Evolutionary conservation across 2,888 invertebrate genomes (phyloP), one percentile per base, ranked within the genome.

Genomic region (Plebejus melissa): DNA sequence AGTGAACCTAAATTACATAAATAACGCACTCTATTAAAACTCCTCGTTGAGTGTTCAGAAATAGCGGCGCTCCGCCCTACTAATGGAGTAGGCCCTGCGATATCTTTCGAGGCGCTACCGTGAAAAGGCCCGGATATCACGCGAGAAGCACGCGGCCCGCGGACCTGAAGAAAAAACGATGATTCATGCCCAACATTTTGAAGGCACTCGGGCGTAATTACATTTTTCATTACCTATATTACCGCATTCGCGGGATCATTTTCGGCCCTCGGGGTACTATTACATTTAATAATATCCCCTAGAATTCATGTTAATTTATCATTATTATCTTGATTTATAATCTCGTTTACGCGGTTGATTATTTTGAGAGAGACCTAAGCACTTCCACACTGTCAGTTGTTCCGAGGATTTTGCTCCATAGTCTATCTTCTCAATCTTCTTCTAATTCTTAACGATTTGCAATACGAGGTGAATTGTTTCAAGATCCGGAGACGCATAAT

Each of bases 31-130:
- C 28, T 72, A 72, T 72, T 72, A 54, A 72, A 72, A 54, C n/a
- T 54, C 13, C 32, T 50, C 11, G 28, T 22, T 71, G 50, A 54
- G 69, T 28, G 16, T n/a, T 36, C 83, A 83, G 86, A 86, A 85
- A 86, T 86, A 85, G 41, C 57, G 28, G 57, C 54, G 58, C 69
- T 57, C 46, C 75, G 80, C 78, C 78, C 76, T 77, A 65, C 75
- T 58, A 75, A 71, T 74, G 65, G 72, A 41, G 36, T 54, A 75
- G 77, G 77, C 79, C 79, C 81, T 80, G 58, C 75, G 77, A 76
- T 75, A 71, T 77, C 78, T 78, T 77, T 78, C 76, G 71, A 74
- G 78, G 78, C 75, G 78, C 76, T 77, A 72, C 65, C 74, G 75
- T 75, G 75, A 76, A 77, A 79, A 78, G 76, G 70, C 65, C 76